Base-by-base conservation (phyloP, 92 coral and sea anemone species). In the Plumapathes pennacea region DNA sequence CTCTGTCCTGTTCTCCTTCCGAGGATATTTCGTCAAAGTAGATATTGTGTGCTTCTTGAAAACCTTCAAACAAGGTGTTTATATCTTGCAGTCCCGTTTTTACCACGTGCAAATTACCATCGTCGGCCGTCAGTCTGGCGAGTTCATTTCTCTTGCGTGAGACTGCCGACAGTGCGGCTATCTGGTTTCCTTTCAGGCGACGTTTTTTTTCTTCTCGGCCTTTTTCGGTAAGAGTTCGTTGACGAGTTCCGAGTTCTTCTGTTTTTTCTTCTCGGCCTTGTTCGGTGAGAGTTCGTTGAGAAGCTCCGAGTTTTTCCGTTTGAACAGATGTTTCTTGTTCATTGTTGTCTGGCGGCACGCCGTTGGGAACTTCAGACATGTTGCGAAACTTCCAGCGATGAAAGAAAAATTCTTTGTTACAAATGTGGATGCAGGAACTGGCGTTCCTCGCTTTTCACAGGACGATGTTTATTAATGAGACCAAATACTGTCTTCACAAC, bases 1-100 rank as follows among this genome's bases (percentile, higher is more conserved):
- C 87, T 30, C 53, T 65, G 22, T 79, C 74, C 33, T 36, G 46
- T 23, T 25, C 62, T n/a, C 54, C 74, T 47, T 72, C 86, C n/a
- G 50, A 48, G 8, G 19, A 10, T 32, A 79, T 12, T 15, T 64
- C 41, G 1, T 50, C 56, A 13, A 61, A 46, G 22, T 66, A 55
- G 11, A 41, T 50, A n/a, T 60, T 14, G 44, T 55, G 47, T 9
- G 51, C 67, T 34, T 76, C 57, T 39, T 43, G 38, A 39, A 65
- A 76, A 25, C 32, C 52, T 54, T 32, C 26, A 24, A 66, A 78
- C 31, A 20, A 33, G 10, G 43, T 49, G 63, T 79, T 53, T 63
- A 63, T 36, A 12, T 24, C 28, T 29, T 29, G 50, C 20, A 64
- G 51, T 45, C 58, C 87, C 28, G 36, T 15, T 59, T 80, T 80